Evolutionary conservation across 2,797 vertebrate species (phyloP).

Genomic region (Crotalus adamanteus): DNA sequence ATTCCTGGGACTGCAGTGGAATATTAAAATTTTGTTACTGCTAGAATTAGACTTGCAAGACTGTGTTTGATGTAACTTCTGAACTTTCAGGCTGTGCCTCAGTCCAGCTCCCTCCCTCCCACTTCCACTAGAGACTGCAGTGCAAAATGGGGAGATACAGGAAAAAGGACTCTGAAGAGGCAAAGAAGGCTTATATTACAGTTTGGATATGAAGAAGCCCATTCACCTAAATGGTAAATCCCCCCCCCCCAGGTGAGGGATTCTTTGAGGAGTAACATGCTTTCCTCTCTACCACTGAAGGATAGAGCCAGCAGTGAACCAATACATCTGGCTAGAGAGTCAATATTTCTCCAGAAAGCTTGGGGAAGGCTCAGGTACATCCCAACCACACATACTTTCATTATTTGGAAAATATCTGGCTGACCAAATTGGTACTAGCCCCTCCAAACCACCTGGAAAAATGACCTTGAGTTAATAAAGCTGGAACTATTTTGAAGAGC

Average conservation of each 20-base stretch:
- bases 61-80: constrained; percentile 48
- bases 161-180: neutral
- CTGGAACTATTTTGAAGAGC: neutral
- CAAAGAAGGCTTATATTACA: neutral
- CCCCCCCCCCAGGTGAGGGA: neutral
- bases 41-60: constrained; percentile 6
- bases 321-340: neutral
- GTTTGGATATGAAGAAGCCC: neutral
- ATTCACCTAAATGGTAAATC: neutral
- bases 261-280: neutral
- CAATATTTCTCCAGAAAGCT: neutral
- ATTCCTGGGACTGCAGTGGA: constrained; percentile 32
- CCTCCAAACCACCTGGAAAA: neutral
- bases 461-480: too few species aligned
- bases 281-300: neutral
- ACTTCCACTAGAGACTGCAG: neutral
- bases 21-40: constrained; percentile 32
- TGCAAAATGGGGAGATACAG: too few species aligned
- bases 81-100: constrained; percentile 12
- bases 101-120: neutral
- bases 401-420: neutral
- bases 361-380: neutral
- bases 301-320: too few species aligned
- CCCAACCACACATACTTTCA: neutral
- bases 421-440: neutral